phyloP scores from a whole-genome alignment of 2,113 vertebrate species.

The Aleadryas rufinucha region DNA sequence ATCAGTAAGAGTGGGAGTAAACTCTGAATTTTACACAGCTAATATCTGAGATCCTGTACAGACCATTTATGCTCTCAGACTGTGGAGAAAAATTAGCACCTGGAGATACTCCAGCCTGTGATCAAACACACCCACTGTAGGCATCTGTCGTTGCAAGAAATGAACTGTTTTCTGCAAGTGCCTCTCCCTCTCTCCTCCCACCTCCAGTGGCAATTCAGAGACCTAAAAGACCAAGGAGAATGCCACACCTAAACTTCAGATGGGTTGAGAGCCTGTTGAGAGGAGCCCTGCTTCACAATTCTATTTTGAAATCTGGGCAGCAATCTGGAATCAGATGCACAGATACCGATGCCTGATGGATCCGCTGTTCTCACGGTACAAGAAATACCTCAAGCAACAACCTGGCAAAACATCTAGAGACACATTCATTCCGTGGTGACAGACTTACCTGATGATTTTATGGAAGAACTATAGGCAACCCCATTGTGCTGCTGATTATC shows the following conservation, averaged over 20 bases:
- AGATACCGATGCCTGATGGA: background rate
- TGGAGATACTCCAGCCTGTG: background rate
- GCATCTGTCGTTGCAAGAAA: background rate
- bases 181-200: background rate
- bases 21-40: background rate
- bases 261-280: background rate
- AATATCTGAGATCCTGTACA: background rate
- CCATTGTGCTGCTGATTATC: slow-evolving; percentile 82
- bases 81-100: background rate
- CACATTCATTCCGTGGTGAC: background rate
- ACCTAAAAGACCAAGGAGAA: background rate
- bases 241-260: background rate
- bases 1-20: background rate
- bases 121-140: background rate
- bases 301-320: background rate
- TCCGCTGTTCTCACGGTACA: background rate
- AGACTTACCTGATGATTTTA: slow-evolving; percentile 79
- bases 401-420: background rate
- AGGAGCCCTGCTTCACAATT: background rate
- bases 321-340: background rate
- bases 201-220: background rate
- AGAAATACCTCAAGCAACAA: background rate
- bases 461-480: slow-evolving; percentile 70
- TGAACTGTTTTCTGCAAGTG: background rate
- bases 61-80: background rate